Evolutionary conservation across 2,113 vertebrate species (phyloP).

Genomic region (Camelus dromedarius): DNA sequence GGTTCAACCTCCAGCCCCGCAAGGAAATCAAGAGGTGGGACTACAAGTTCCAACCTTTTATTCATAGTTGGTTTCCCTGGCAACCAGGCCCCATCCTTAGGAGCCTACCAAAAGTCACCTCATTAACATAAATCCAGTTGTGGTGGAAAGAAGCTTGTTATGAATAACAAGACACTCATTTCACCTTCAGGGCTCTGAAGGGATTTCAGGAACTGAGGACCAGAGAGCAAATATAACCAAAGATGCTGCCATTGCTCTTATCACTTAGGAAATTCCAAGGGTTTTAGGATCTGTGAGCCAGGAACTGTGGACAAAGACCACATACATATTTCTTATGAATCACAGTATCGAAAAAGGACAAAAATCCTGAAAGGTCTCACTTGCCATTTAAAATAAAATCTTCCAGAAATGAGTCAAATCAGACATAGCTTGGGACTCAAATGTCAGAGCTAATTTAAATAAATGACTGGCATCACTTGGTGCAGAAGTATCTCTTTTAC

Average conservation of each 20-base stretch:
- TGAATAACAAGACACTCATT: neutral
- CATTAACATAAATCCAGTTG: neutral
- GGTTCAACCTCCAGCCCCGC: neutral
- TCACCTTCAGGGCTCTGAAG: neutral
- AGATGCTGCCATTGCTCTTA: neutral
- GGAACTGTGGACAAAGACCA: neutral
- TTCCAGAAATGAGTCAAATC: neutral
- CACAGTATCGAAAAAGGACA: neutral
- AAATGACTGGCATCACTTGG: neutral
- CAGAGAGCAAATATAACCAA: neutral
- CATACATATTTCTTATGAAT: neutral
- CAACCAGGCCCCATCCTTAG: neutral
- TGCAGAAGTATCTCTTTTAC: neutral
- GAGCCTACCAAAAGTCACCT: neutral
- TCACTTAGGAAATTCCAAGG: neutral
- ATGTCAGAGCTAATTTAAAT: constrained; percentile 10
- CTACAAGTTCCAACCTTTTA: neutral
- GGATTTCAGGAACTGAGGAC: neutral
- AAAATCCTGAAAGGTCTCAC: neutral
- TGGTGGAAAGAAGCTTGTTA: neutral
- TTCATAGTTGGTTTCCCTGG: neutral
- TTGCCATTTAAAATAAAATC: neutral
- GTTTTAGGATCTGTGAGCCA: neutral
- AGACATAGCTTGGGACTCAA: neutral
- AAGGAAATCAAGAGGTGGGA: neutral